Conservation (phyloP, 2,797 vertebrate species). For the Onychomys torridus region DNA sequence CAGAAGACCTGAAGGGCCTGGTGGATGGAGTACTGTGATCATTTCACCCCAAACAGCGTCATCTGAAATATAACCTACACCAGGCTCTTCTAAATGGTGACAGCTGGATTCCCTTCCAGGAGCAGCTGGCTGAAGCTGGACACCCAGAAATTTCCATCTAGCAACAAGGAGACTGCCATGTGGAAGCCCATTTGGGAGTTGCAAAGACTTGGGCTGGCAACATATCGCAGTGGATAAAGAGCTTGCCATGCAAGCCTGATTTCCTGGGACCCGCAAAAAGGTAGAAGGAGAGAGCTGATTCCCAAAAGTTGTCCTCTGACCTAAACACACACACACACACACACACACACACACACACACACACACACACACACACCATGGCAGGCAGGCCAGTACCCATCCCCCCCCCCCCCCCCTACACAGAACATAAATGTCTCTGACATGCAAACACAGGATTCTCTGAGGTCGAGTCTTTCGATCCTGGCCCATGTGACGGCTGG, state of each 20-base stretch:
- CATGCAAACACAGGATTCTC: not conserved
- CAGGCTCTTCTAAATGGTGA: not conserved
- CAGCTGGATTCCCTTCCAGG: not conserved
- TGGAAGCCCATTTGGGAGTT: not conserved
- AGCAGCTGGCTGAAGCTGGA: accelerated
- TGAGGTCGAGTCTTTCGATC: not conserved
- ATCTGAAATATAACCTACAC: not conserved
- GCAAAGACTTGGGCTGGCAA: not conserved
- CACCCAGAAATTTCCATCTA: not conserved
- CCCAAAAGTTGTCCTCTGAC: not conserved
- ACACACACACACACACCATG: not conserved
- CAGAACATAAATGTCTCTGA: not conserved
- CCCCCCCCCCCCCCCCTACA: not conserved
- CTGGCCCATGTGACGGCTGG: accelerated
- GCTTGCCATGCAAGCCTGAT: not conserved
- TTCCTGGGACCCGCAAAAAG: not conserved
- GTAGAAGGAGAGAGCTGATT: not conserved
- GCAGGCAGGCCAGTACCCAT: not conserved
- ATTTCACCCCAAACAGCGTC: not conserved
- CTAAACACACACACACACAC: not conserved
- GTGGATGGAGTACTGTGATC: not conserved
- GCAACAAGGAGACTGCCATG: not conserved
- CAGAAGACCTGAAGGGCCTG: not conserved
- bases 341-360: not conserved
- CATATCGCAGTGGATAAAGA: not conserved